Percentiles rank a stretch among this genome's conserved stretches.
phyloP scores from a whole-genome alignment of 2,113 vertebrate genomes.

The Rynchops niger region DNA sequence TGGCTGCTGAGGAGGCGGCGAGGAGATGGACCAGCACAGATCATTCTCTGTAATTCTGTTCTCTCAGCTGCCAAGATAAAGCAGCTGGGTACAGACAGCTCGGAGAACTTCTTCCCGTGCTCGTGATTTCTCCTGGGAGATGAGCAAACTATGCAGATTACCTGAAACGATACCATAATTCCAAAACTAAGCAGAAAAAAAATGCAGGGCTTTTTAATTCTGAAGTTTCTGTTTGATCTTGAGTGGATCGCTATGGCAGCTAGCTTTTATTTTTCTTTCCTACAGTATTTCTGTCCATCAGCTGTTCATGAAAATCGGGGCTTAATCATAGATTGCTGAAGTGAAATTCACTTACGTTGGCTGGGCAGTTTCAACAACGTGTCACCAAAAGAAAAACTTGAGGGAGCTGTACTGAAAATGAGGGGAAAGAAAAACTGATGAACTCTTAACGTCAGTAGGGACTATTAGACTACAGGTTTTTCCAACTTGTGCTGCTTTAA shows the following conservation, averaged over 20 bases:
- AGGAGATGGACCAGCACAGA: not conserved
- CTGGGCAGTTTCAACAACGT: not conserved
- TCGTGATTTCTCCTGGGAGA: not conserved
- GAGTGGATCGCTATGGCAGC: not conserved
- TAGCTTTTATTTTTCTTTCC: not conserved
- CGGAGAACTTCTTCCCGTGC: not conserved
- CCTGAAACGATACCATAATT: not conserved
- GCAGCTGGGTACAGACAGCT: not conserved
- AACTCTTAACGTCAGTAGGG: not conserved
- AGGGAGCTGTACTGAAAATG: not conserved
- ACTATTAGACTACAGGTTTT: not conserved
- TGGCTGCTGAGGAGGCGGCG: not conserved
- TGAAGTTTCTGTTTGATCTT: not conserved
- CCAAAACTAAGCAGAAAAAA: not conserved
- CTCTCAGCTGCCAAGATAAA: not conserved
- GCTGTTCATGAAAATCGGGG: not conserved
- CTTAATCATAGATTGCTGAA: not conserved
- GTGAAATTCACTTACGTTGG: fast-evolving
- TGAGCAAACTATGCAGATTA: not conserved
- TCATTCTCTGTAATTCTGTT: not conserved
- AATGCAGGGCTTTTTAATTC: not conserved
- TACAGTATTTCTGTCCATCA: not conserved
- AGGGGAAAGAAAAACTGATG: not conserved
- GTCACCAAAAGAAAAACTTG: not conserved
- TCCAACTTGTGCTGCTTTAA: not conserved